phyloP scores from a whole-genome alignment of 2,888 invertebrate species.

The Thyatira batis region DNA sequence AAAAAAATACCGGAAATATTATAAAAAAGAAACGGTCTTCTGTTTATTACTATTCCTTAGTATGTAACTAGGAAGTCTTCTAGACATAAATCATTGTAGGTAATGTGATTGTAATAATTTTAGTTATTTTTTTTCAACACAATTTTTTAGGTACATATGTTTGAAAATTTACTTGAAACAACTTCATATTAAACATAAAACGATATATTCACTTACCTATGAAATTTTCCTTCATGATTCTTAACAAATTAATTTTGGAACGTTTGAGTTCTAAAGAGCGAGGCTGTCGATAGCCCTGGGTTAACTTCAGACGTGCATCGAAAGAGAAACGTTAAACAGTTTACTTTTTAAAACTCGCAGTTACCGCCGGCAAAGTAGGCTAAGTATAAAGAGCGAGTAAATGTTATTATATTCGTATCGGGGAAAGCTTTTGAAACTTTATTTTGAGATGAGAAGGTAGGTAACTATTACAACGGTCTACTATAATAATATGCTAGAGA shows the following conservation, averaged over 20 bases:
- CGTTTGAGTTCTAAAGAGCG: neutral
- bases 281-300: constrained; percentile 18
- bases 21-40: no score
- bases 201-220: no score
- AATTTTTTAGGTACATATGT: no score
- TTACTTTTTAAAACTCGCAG: constrained; percentile 34
- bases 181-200: neutral
- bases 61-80: no score
- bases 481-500: neutral
- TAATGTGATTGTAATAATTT: no score
- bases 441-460: constrained; percentile 29
- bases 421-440: constrained; percentile 11
- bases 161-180: no score
- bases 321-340: constrained; percentile 39
- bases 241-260: neutral
- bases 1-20: neutral
- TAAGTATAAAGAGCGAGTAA: constrained; percentile 25
- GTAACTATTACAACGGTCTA: constrained; percentile 30
- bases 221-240: neutral
- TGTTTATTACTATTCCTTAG: no score
- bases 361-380: constrained; percentile 8
- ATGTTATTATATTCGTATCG: constrained; percentile 34
- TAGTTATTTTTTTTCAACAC: no score
- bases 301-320: constrained; percentile 25
- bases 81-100: no score